Evolutionary conservation across 2,113 vertebrate genomes (phyloP).

Genomic region (Tursiops truncatus): DNA sequence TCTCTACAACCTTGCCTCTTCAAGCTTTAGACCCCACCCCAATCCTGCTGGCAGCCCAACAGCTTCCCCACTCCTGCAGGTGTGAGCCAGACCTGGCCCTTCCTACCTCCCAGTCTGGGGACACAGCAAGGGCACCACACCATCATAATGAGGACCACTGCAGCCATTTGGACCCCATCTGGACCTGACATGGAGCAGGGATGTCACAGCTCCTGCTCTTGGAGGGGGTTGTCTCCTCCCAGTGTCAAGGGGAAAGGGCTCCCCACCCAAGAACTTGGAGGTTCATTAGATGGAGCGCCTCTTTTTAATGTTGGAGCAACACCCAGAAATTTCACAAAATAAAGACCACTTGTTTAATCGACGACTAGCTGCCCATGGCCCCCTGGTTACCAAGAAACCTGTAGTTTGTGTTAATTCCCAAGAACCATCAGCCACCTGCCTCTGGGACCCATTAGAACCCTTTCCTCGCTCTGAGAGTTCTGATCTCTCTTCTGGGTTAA

Average conservation of each 20-base stretch:
- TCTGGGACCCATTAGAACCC: not conserved
- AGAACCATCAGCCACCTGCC: not conserved
- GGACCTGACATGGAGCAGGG: not conserved
- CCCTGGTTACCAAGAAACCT: not conserved
- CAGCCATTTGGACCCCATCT: not conserved
- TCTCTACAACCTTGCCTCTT: not conserved
- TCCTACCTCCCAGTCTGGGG: not conserved
- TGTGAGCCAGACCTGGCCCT: not conserved
- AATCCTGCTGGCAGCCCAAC: not conserved
- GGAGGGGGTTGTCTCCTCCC: not conserved
- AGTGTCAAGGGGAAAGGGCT: not conserved
- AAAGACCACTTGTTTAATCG: not conserved
- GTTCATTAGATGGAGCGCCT: not conserved
- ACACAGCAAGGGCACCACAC: rapidly evolving
- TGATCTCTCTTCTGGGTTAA: not conserved
- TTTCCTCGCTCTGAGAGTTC: not conserved
- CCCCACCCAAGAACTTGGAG: no score
- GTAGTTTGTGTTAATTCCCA: not conserved
- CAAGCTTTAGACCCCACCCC: not conserved
- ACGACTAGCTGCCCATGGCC: not conserved
- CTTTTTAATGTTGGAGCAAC: not conserved
- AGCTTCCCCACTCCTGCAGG: not conserved
- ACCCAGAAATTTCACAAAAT: not conserved
- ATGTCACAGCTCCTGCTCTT: not conserved
- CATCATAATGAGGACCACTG: not conserved